Conservation (phyloP, 2,113 vertebrate genomes). For the Equus quagga region DNA sequence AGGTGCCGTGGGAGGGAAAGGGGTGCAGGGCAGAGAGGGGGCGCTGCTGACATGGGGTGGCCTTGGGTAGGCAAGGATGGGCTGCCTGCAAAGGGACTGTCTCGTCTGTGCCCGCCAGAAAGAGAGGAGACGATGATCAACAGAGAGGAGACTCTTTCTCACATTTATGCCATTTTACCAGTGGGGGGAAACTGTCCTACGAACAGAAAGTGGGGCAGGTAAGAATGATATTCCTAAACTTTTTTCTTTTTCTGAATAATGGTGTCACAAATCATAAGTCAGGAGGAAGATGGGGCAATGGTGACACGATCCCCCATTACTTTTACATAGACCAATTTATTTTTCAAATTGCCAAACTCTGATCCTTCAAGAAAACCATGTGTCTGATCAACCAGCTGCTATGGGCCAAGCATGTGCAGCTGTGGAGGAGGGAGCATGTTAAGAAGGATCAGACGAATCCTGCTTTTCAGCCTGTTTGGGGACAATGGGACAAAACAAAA, state of each 20-base stretch:
- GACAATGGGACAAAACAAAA: no score
- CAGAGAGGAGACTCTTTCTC: neutral
- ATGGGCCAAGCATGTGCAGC: neutral
- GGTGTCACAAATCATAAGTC: neutral
- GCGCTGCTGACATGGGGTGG: rapidly evolving
- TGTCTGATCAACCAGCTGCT: neutral
- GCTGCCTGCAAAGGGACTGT: neutral
- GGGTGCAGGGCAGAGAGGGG: rapidly evolving
- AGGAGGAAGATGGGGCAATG: neutral
- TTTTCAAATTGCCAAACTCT: neutral
- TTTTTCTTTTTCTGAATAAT: neutral
- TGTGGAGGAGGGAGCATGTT: no score
- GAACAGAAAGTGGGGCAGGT: neutral
- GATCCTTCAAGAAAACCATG: rapidly evolving
- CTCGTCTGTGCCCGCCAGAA: neutral
- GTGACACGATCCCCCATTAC: neutral
- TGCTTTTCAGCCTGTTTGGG: neutral
- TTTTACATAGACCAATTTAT: neutral
- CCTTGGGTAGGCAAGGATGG: neutral
- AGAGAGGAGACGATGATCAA: neutral
- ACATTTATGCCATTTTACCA: rapidly evolving
- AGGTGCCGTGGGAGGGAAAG: rapidly evolving
- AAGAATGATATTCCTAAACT: neutral
- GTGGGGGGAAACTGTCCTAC: rapidly evolving
- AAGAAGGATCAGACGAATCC: neutral